phyloP scores from a whole-genome alignment of 2,888 invertebrate genomes.

The Sphaerolaimus hirsutus region DNA sequence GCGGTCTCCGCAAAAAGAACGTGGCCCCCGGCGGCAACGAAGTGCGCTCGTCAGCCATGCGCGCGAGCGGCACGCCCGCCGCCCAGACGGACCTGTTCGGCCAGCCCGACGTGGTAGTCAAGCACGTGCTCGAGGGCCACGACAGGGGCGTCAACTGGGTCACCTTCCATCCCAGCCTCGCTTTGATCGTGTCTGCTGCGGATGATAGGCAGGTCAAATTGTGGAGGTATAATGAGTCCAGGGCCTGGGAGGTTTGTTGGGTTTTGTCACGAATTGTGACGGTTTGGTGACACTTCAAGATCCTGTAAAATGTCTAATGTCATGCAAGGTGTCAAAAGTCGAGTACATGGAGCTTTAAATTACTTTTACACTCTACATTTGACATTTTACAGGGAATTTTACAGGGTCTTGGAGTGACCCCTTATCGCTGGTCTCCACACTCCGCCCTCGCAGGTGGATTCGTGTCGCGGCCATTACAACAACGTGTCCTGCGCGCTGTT shows the following conservation, averaged over 20 bases:
- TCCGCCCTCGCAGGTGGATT: slow-evolving; percentile 64
- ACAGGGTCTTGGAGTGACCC: background rate
- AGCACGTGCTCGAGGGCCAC: slow-evolving; percentile 40
- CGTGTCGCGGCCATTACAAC: slow-evolving; percentile 96
- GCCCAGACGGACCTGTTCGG: slow-evolving; percentile 74
- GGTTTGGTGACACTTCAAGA: too few species aligned
- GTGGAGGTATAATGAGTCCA: slow-evolving; percentile 46
- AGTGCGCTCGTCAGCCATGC: slow-evolving; percentile 51
- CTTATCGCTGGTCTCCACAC: background rate
- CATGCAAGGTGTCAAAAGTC: too few species aligned
- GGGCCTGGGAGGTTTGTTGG: slow-evolving; percentile 68
- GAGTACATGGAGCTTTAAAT: background rate
- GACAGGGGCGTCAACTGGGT: slow-evolving; percentile 96
- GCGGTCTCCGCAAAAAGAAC: slow-evolving; percentile 42
- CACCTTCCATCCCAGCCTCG: slow-evolving; percentile 73
- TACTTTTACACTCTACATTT: background rate
- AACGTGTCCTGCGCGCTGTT: slow-evolving; percentile 92
- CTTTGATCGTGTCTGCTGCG: slow-evolving; percentile 86
- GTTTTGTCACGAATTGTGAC: background rate
- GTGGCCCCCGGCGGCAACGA: slow-evolving; percentile 62
- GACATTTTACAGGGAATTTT: too few species aligned
- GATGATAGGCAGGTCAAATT: slow-evolving; percentile 89
- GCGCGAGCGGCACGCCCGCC: slow-evolving; percentile 7
- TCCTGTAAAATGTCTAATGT: too few species aligned
- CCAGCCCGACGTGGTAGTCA: slow-evolving; percentile 27